Evolutionary conservation across 2,888 invertebrate species (phyloP), one percentile per base, ranked within the genome.

Genomic region (Monochamus alternatus): DNA sequence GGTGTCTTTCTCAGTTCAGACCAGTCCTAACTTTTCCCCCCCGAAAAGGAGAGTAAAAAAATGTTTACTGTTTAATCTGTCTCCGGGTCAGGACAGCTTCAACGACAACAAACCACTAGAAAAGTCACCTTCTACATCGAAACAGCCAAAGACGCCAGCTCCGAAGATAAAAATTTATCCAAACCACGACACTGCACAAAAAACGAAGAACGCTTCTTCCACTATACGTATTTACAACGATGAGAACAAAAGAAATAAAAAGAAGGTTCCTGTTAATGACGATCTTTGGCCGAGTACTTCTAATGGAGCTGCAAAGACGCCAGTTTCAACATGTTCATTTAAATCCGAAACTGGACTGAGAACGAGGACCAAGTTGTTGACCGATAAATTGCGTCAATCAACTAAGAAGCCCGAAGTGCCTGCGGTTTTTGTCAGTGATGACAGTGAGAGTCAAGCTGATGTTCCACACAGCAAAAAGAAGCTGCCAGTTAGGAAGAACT

Each of bases 351-450:
- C 14, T 59, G 52, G 43, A 9, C 22, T 74, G 52, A 77, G 68
- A 38, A 60, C 73, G 0, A 80, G 76, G 12, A 73, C 75, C 0
- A 78, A 75, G 62, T 44, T 75, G 22, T 65, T 81, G 44, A 69
- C 80, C 10, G 79, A 79, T 58, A 81, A 77, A 72, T 30, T 80
- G 10, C 78, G 71, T 69, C 62, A 70, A 32, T 75, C 76, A 9
- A 68, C 72, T 7, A 80, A 76, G 60, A 80, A 76, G 38, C 43
- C 55, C 1, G 78, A 72, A 3, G 32, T 51, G 2, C 51, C 71
- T 5, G 32, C 12, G 44, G 47, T 22, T 7, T 22, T n/a, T 2
- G 14, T n/a, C 12, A 43, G 14, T 14, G 43, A 63, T 63, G 58
- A 65, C 30, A 47, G 52, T n/a, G 73, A 62, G 5, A 38, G 38